A percentile compares a stretch with the other conserved stretches of the same genome.
Conservation (phyloP, 2,797 vertebrate genomes). For the Mus minutoides region DNA sequence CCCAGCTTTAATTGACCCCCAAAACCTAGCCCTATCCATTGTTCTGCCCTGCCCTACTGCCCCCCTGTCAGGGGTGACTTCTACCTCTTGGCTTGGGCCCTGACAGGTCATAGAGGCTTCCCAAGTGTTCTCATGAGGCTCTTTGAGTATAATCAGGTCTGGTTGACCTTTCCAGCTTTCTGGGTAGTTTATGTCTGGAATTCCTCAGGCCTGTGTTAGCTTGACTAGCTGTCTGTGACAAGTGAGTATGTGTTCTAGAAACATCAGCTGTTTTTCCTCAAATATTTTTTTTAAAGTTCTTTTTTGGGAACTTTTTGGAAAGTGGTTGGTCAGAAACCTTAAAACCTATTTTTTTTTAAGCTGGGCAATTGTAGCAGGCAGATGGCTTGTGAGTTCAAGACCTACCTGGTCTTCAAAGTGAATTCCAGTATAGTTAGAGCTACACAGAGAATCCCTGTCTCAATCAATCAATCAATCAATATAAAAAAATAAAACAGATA, state of each 20-base stretch:
- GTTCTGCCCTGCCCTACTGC: background rate
- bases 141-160: background rate
- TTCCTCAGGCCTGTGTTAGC: background rate
- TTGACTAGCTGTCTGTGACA: background rate
- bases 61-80: background rate
- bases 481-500: background rate
- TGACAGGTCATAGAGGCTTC: background rate
- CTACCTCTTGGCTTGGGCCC: conserved; percentile 67
- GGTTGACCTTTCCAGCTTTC: background rate
- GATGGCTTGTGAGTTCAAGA: background rate
- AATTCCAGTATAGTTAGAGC: background rate
- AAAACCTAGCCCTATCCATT: background rate
- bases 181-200: background rate
- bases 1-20: background rate
- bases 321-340: conserved; percentile 35
- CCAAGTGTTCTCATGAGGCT: background rate
- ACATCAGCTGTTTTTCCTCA: background rate
- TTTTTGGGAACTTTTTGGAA: conserved; percentile 46
- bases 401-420: background rate
- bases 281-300: background rate
- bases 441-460: background rate
- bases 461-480: background rate
- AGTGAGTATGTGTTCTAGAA: background rate
- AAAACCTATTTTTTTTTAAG: background rate
- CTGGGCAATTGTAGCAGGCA: background rate